Evolutionary conservation across 1,140 invertebrate genomes (phyloP).

Genomic region (Rhyzopertha dominica): DNA sequence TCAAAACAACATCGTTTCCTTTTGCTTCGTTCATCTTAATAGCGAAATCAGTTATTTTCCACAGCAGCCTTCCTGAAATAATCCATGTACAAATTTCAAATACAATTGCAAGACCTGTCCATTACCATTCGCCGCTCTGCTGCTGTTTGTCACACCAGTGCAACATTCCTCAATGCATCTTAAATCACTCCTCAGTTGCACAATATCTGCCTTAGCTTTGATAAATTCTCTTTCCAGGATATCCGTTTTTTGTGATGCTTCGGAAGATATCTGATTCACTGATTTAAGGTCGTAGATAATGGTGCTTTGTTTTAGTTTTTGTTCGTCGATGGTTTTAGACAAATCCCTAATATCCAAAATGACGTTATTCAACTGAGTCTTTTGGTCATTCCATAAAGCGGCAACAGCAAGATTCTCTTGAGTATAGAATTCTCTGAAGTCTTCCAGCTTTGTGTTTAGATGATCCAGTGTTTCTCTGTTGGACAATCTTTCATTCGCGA

Average conservation of each 20-base stretch:
- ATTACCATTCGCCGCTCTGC: background rate
- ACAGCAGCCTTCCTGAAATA: slow-evolving; percentile 57
- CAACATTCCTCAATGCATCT: background rate
- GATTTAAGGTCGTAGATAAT: slow-evolving; percentile 34
- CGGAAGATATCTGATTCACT: slow-evolving; percentile 34
- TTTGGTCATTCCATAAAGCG: slow-evolving; percentile 43
- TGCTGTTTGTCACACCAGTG: background rate
- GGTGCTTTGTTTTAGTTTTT: slow-evolving; percentile 26
- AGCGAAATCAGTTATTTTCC: slow-evolving; percentile 61
- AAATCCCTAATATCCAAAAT: slow-evolving; percentile 43
- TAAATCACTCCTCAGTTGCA: slow-evolving; percentile 32
- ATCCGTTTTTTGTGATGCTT: slow-evolving; percentile 34
- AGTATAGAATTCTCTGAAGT: slow-evolving; percentile 53
- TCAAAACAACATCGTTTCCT: slow-evolving; percentile 54
- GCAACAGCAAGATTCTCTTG: slow-evolving; percentile 40
- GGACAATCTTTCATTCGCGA: slow-evolving; percentile 53
- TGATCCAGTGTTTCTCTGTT: slow-evolving; percentile 51
- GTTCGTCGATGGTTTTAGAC: slow-evolving; percentile 38
- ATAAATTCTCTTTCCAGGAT: slow-evolving; percentile 29
- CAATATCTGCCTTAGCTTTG: slow-evolving; percentile 25
- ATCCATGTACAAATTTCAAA: too few species aligned
- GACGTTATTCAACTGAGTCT: slow-evolving; percentile 36
- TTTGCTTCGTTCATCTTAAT: slow-evolving; percentile 61
- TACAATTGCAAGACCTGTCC: background rate
- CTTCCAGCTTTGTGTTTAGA: slow-evolving; percentile 56